Percentiles rank a stretch among this genome's conserved stretches.
Evolutionary conservation across 2,113 vertebrate genomes (phyloP).

Genomic region (Apteryx mantelli): DNA sequence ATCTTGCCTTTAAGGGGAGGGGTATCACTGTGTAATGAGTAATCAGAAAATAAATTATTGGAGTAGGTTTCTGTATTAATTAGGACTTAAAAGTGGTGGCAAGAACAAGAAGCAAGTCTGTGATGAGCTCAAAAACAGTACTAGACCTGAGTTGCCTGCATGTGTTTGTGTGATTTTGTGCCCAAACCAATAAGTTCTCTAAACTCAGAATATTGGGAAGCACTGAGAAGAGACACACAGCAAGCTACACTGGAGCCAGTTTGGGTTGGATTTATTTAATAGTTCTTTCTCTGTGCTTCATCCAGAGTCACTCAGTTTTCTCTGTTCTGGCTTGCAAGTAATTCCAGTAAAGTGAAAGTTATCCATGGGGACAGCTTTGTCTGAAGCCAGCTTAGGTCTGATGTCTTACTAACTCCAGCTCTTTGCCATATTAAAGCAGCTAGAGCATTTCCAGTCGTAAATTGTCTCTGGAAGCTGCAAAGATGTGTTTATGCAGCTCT

Average conservation of each 20-base stretch:
- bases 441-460: not conserved
- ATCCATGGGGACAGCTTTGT: not conserved
- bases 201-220: not conserved
- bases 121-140: not conserved
- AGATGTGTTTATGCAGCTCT: not conserved
- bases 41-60: not conserved
- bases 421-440: not conserved
- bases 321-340: not conserved
- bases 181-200: not conserved
- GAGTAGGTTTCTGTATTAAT: not conserved
- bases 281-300: not conserved
- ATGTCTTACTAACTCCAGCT: not conserved
- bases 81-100: not conserved
- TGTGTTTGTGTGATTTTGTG: not conserved
- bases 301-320: not conserved
- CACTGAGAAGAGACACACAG: accelerated
- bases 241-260: not conserved
- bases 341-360: not conserved
- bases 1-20: not conserved
- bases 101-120: not conserved
- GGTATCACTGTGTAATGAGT: not conserved
- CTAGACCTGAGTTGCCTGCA: not conserved
- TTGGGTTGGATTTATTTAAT: not conserved
- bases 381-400: not conserved
- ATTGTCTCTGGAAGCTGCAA: not conserved